Base-by-base conservation (phyloP, 2,797 vertebrate species). In the Eurystomus glaucurus region DNA sequence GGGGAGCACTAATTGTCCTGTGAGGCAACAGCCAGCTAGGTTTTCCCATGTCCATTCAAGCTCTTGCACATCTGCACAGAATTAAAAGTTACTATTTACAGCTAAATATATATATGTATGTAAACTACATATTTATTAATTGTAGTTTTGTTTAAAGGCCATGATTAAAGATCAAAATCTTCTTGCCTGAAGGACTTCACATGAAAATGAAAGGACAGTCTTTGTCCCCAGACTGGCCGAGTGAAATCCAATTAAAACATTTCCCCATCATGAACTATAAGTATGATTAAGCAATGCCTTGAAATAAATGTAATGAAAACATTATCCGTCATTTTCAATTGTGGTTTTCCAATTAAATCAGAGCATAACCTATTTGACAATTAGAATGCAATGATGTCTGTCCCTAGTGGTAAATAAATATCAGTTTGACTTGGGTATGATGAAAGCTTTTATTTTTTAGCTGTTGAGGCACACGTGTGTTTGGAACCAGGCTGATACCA, bases 281-380 rank as follows among this genome's bases (percentile, higher is more conserved):
- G 66, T 82, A 75, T 58, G 65, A 94, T 93, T 93, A 92, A 92
- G 60, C 20, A 85, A 12, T 16, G 15, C 25, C 70, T 94, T 84
- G 58, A 58, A 97, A 92, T 89, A 91, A 95, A 58, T 15, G 8
- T 35, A 87, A 71, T 51, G 57, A 71, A 96, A 88, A 82, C 4
- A 76, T 70, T 93, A 70, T 80, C 85, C 65, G 55, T 94, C 5
- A 85, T 86, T 95, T 94, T 96, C 65, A 92, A 7, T 84, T 93
- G 65, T 65, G 79, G 66, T 71, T 97, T 96, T 94, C 64, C 91
- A 92, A 83, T 96, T 95, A 97, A 96, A 94, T 85, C 29, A 55
- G 76, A 71, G 51, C 82, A 85, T 65, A 89, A 89, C 61, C 65
- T 94, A 55, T 95, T 72, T 92, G 84, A 92, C 71, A 96, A 85